phyloP scores from a whole-genome alignment of 1,140 invertebrate species.

The Melitaea cinxia region DNA sequence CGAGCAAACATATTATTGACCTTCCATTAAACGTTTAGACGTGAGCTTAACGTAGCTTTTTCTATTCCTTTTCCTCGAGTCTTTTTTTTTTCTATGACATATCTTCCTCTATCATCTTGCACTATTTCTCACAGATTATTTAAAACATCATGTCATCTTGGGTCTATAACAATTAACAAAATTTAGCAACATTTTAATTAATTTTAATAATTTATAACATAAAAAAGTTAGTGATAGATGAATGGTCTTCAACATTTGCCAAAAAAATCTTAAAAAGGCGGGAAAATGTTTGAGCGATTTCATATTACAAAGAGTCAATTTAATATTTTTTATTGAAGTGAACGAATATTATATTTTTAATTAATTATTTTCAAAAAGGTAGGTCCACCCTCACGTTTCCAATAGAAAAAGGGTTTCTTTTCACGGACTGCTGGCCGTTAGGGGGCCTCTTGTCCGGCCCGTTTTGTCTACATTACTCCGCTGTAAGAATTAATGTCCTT shows the following conservation, averaged over 20 bases:
- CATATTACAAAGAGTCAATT: too few relatives aligned
- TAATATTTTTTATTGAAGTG: not conserved
- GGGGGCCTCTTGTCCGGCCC: slow-evolving; percentile 47
- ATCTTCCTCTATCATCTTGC: too few relatives aligned
- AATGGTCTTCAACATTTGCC: not conserved
- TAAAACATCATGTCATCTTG: too few relatives aligned
- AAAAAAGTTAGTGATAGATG: not conserved
- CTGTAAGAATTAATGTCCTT: slow-evolving; percentile 64
- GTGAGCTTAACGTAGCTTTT: slow-evolving; percentile 46
- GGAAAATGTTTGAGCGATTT: not conserved
- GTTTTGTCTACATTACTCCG: slow-evolving; percentile 56
- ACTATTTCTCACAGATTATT: too few relatives aligned
- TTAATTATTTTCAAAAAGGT: not conserved
- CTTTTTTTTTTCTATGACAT: slow-evolving; percentile 5
- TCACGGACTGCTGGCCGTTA: slow-evolving; percentile 54
- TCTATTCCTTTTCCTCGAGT: not conserved
- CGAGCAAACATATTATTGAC: slow-evolving; percentile 69
- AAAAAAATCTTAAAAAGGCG: not conserved
- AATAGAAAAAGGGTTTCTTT: slow-evolving; percentile 71
- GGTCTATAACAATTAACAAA: too few relatives aligned
- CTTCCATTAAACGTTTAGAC: slow-evolving; percentile 53
- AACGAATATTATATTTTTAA: not conserved
- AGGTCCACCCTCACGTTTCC: slow-evolving; percentile 31
- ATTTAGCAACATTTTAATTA: too few relatives aligned
- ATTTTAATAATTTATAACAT: too few relatives aligned